Percentiles rank a stretch among this genome's conserved stretches.
Evolutionary conservation across 64 coral and sea anemone genomes (phyloP).

Genomic region (Actinia equina): DNA sequence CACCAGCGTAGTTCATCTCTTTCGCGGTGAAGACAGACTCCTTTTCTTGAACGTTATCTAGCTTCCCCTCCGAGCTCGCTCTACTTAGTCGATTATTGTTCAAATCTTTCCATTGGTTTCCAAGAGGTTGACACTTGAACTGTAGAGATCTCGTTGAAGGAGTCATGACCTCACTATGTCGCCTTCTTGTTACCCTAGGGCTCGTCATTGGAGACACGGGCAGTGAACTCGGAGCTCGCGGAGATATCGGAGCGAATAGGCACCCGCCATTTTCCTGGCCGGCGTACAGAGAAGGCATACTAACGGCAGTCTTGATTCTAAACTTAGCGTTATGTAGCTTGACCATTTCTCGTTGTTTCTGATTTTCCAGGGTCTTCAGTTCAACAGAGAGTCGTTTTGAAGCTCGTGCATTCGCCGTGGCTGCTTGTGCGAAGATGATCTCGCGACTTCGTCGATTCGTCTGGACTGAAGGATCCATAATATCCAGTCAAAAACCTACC

Average conservation of each 20-base stretch:
- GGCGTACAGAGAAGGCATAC: background rate
- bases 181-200: background rate
- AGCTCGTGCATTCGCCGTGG: background rate
- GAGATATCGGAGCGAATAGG: background rate
- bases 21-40: background rate
- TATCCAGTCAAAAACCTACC: background rate
- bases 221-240: background rate
- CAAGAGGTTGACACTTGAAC: background rate
- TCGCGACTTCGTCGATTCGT: background rate
- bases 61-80: background rate
- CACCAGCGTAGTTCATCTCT: background rate
- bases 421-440: background rate
- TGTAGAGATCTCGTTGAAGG: background rate
- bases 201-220: background rate
- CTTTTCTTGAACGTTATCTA: background rate
- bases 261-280: background rate
- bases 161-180: background rate
- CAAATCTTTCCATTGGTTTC: background rate
- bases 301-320: background rate
- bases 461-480: background rate
- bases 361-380: background rate
- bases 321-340: constrained; percentile 1
- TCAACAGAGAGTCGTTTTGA: background rate
- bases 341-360: background rate
- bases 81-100: background rate